Conservation (phyloP, 1,140 invertebrate species). For the Drosophila triauraria region DNA sequence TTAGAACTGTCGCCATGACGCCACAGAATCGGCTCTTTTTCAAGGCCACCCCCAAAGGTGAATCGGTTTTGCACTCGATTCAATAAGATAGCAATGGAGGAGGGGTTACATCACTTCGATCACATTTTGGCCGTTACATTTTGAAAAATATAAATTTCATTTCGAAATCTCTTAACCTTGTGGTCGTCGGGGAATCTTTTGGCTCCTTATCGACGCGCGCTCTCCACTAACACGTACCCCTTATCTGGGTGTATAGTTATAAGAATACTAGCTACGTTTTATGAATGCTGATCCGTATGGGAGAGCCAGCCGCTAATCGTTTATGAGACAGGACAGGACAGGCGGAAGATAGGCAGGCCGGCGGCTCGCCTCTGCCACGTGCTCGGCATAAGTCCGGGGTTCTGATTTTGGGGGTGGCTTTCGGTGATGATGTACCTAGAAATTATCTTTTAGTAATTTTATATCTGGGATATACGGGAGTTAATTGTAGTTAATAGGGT, state of each 20-base stretch:
- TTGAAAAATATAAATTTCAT: conserved; percentile 3
- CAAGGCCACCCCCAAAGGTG: conserved; percentile 28
- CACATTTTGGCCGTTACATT: conserved; percentile 27
- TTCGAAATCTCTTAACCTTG: conserved; percentile 9
- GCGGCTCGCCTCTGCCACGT: conserved; percentile 33
- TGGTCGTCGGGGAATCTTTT: conserved; percentile 25
- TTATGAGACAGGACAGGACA: conserved; percentile 28
- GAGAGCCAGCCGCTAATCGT: conserved; percentile 28
- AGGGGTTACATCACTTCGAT: conserved; percentile 35
- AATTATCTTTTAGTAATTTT: conserved; percentile 4
- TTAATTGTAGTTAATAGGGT: not conserved
- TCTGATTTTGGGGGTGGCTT: conserved; percentile 16
- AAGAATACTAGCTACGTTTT: conserved; percentile 8
- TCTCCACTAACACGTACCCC: conserved; percentile 35
- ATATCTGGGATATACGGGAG: not conserved
- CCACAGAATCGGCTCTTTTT: conserved; percentile 42
- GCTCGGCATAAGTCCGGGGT: conserved; percentile 21
- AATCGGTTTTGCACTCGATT: conserved; percentile 32
- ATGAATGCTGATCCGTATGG: conserved; percentile 42
- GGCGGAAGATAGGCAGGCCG: conserved; percentile 16
- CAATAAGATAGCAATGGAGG: conserved; percentile 32
- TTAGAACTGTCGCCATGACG: conserved; percentile 73
- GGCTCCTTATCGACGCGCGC: conserved; percentile 36
- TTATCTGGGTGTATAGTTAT: conserved; percentile 49
- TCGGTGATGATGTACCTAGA: conserved; percentile 11